Percentiles rank a stretch among this genome's conserved stretches.
These are phyloP conservation scores for Oryctes rhinoceros DNA, from an alignment of 1,140 invertebrate species.

Conservation along the genomic window DNA sequence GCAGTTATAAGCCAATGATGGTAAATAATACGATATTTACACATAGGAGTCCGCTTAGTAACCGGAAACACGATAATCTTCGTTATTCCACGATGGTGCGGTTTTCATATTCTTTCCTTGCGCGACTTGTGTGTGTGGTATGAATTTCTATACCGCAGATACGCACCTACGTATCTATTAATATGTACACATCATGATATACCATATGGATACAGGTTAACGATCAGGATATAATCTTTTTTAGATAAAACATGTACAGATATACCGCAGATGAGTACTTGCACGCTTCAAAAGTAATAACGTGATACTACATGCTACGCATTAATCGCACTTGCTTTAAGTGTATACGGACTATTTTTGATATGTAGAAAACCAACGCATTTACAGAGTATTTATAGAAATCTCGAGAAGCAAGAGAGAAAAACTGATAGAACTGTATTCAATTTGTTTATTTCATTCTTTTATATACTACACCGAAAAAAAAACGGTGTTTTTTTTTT, in stretches of 20 bases:
- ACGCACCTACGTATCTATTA: not conserved
- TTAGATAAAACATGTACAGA: not conserved
- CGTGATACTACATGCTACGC: not conserved
- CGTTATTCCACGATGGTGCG: conserved; percentile 7
- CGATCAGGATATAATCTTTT: conserved; percentile 20
- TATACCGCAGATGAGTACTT: not conserved
- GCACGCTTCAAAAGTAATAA: not conserved
- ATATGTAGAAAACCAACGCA: not conserved
- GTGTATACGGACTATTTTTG: conserved; percentile 8
- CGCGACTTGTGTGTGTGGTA: not conserved
- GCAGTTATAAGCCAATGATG: not conserved
- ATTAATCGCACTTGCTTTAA: not conserved
- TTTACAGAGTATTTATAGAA: conserved; percentile 16
- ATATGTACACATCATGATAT: not conserved
- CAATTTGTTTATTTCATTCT: not conserved
- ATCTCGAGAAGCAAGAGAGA: not conserved
- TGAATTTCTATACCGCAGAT: not conserved
- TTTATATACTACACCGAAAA: too few species aligned
- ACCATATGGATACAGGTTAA: conserved; percentile 10
- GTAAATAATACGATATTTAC: conserved; percentile 14
- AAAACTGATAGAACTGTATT: not conserved
- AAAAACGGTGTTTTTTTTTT: too few species aligned
- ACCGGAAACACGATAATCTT: conserved; percentile 30
- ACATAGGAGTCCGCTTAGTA: conserved; percentile 15
- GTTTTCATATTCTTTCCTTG: conserved; percentile 19